phyloP scores from a whole-genome alignment of 2,113 vertebrate species.

The Pseudopodoces humilis region DNA sequence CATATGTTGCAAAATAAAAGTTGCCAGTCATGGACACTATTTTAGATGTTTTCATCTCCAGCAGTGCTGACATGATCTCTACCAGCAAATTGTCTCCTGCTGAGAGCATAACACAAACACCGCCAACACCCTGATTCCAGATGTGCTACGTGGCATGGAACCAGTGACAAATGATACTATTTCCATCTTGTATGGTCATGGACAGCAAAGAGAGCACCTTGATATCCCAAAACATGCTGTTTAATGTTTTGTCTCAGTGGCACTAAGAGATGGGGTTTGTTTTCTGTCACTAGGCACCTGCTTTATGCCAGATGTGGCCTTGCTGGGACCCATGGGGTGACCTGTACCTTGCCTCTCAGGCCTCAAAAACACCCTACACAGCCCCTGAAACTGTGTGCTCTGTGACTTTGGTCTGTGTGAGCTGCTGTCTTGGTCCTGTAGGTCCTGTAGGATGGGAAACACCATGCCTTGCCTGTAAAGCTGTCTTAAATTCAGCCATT shows the following conservation, averaged over 20 bases:
- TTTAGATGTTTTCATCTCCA: slow-evolving; percentile 50
- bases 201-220: not conserved
- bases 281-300: not conserved
- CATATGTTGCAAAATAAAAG: slow-evolving; percentile 54
- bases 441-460: not conserved
- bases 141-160: slow-evolving; percentile 47
- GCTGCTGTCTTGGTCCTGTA: not conserved
- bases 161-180: not conserved
- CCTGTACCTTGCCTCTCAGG: not conserved
- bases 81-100: slow-evolving; percentile 20
- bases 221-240: not conserved
- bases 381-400: not conserved
- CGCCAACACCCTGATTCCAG: slow-evolving; percentile 54
- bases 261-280: not conserved
- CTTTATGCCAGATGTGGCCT: not conserved
- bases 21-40: slow-evolving; percentile 55
- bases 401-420: not conserved
- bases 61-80: slow-evolving; percentile 47
- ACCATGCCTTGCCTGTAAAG: not conserved
- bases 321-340: not conserved
- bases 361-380: not conserved
- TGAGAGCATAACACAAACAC: slow-evolving; percentile 24
- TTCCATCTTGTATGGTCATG: not conserved
- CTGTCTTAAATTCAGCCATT: not conserved
- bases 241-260: not conserved